phyloP scores from a whole-genome alignment of 2,888 invertebrate genomes.

The Coenonympha arcania region DNA sequence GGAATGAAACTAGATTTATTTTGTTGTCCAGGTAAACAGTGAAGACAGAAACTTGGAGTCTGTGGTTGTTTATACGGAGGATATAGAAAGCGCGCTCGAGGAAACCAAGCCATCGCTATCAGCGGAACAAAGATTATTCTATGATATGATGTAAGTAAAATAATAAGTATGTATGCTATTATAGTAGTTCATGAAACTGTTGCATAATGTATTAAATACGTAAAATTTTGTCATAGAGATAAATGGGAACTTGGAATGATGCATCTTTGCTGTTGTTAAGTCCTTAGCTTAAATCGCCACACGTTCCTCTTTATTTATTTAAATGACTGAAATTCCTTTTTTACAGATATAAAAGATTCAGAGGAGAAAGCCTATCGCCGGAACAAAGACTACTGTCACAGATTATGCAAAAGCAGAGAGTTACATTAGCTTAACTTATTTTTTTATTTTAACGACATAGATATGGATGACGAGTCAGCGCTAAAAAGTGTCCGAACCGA shows the following conservation, averaged over 20 bases:
- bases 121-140: slow-evolving; percentile 78
- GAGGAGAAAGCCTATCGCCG: slow-evolving; percentile 70
- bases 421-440: slow-evolving; percentile 73
- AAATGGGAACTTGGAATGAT: too few relatives aligned
- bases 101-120: slow-evolving; percentile 87
- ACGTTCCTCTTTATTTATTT: too few relatives aligned
- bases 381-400: slow-evolving; percentile 64
- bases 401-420: slow-evolving; percentile 60
- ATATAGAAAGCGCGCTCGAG: slow-evolving; percentile 77
- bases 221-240: too few relatives aligned
- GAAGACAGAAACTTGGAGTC: slow-evolving; percentile 48
- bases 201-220: too few relatives aligned
- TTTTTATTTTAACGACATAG: too few relatives aligned
- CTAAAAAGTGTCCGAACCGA: too few relatives aligned
- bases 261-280: too few relatives aligned
- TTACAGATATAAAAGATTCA: slow-evolving; percentile 76
- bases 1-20: too few relatives aligned
- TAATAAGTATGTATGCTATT: too few relatives aligned
- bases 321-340: not conserved
- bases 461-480: too few relatives aligned
- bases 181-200: too few relatives aligned
- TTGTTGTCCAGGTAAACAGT: slow-evolving; percentile 41
- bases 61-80: slow-evolving; percentile 68
- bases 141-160: slow-evolving; percentile 85
- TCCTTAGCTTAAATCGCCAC: too few relatives aligned